phyloP scores from a whole-genome alignment of 37 sponge, comb jelly and placozoan species.

The Crambe crambe region DNA sequence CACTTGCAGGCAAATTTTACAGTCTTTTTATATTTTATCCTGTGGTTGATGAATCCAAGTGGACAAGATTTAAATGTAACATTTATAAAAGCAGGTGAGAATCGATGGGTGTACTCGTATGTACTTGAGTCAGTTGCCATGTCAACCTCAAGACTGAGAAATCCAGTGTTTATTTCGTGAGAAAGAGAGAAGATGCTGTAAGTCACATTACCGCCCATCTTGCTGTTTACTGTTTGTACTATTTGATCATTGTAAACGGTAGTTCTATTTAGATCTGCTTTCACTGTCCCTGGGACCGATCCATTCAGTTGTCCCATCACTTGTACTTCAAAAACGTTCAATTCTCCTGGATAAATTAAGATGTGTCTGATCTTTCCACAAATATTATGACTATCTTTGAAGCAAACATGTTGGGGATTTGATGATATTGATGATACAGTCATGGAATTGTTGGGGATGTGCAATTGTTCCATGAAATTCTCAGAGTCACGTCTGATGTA shows the following conservation, averaged over 20 bases:
- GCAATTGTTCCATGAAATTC: no score
- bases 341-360: conserved; percentile 10
- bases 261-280: background rate
- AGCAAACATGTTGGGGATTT: background rate
- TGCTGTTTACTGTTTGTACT: background rate
- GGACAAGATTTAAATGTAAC: conserved; percentile 18
- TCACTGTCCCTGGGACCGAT: conserved; percentile 5
- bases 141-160: background rate
- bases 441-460: background rate
- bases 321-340: background rate
- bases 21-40: background rate
- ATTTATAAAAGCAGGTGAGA: background rate
- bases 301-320: conserved; percentile 11
- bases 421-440: background rate
- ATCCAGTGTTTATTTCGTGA: background rate
- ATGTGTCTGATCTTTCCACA: background rate
- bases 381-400: background rate
- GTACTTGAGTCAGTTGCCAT: background rate
- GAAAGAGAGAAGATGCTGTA: background rate
- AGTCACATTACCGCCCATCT: background rate
- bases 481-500: background rate
- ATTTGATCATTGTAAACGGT: background rate
- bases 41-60: conserved; percentile 1
- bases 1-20: background rate
- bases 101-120: background rate